Percentiles rank a stretch among this genome's conserved stretches.
Evolutionary conservation across 2,888 invertebrate species (phyloP).

Genomic region (Trypoxylon attenuatum): DNA sequence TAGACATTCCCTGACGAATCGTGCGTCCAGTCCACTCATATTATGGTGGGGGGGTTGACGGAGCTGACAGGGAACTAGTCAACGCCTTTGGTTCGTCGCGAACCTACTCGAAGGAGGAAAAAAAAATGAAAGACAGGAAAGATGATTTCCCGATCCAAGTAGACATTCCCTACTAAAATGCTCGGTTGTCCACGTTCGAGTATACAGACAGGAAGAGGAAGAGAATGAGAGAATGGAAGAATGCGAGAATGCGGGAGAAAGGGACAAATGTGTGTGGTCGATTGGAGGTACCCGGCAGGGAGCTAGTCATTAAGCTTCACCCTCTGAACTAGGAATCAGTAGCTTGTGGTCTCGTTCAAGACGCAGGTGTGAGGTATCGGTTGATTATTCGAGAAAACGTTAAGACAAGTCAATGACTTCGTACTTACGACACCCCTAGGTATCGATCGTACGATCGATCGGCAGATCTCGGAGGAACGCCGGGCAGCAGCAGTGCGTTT

Average conservation of each 20-base stretch:
- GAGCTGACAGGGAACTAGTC: constrained; percentile 13
- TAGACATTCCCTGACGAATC: constrained; percentile 21
- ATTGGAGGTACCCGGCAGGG: constrained; percentile 36
- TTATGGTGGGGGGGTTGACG: neutral
- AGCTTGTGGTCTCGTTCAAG: constrained; percentile 17
- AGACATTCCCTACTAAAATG: constrained; percentile 49
- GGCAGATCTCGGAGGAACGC: constrained; percentile 4
- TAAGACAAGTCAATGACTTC: constrained; percentile 28
- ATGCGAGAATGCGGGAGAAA: too few species aligned
- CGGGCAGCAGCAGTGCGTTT: neutral
- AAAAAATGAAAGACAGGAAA: constrained; percentile 19
- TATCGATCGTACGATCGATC: constrained; percentile 8
- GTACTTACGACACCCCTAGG: constrained; percentile 38
- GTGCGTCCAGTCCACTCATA: neutral
- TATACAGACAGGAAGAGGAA: too few species aligned
- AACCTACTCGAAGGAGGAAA: neutral
- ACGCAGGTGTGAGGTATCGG: constrained; percentile 9
- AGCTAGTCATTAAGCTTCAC: constrained; percentile 51
- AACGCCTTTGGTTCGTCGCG: constrained; percentile 18
- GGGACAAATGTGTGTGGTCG: constrained; percentile 20
- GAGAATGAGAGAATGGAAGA: too few species aligned
- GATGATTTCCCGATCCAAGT: constrained; percentile 33
- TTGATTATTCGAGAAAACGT: constrained; percentile 17
- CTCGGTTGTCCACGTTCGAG: constrained; percentile 24
- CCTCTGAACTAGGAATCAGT: constrained; percentile 28